Evolutionary conservation across 2,888 invertebrate genomes (phyloP), one percentile per base, ranked within the genome.

Genomic region (Tetranychus truncatus): DNA sequence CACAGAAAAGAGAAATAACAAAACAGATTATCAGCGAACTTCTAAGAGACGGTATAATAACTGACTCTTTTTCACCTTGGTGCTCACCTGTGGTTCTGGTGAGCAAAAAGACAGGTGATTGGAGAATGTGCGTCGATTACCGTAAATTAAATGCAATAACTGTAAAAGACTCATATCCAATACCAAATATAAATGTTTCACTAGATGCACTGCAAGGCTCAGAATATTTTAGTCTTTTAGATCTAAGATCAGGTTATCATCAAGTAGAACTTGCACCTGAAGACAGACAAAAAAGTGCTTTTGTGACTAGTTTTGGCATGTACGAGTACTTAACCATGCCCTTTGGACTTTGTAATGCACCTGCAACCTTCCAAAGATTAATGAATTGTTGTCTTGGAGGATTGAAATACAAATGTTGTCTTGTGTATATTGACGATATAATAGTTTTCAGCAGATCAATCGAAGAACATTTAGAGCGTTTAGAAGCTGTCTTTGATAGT

Each of bases 351-450:
- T 75, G 69, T 11, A 78, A 77, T 73, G 75, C 78, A 0, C 79
- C 78, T 2, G 75, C 77, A 8, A 78, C 78, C 6, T 80, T 80
- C 74, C 76, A 80, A 73, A 72, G 79, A n/a, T 71, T 78, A 20
- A 77, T 80, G 77, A 76, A 79, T 45, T 45, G 67, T 21, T 77
- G 79, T 6, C 65, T 79, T 5, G 24, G 74, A 15, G 79, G 78
- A n/a, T 66, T 80, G 1, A 75, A 77, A 20, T 79, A 78, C 76
- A 75, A 77, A 20, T 74, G 74, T 44, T 76, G 76, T 21, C 71
- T 79, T 1, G 75, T 78, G 18, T 80, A 79, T 55, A 72, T 80
- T 1, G 80, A 80, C 34, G 80, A 80, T 74, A 74, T 80, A 5
- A 76, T 79, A 4, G 75, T 79, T 3, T 79, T 74, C 21, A 21